A percentile compares a stretch with the other conserved stretches of the same genome.
Evolutionary conservation across 1,140 invertebrate species (phyloP).

Genomic region (Solenopsis invicta): DNA sequence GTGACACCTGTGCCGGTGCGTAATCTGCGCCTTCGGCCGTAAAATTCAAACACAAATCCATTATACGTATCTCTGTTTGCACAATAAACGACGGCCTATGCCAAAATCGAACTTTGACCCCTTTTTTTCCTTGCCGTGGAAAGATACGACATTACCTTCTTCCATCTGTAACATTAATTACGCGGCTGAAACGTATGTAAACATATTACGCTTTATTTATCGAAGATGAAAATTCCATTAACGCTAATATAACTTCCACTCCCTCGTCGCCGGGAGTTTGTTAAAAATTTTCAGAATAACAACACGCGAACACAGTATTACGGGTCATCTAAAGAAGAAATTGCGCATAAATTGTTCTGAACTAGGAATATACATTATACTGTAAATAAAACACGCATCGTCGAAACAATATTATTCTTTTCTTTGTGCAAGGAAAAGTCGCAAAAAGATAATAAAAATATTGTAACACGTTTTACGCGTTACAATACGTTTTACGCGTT

Average conservation of each 20-base stretch:
- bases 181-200: background rate
- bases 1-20: background rate
- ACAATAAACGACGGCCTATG: background rate
- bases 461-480: too few relatives aligned
- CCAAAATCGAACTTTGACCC: background rate
- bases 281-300: slow-evolving; percentile 9
- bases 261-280: background rate
- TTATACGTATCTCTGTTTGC: background rate
- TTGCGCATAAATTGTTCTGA: background rate
- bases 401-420: background rate
- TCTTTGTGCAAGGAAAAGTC: background rate
- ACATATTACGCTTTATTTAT: slow-evolving; percentile 21
- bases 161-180: background rate
- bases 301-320: slow-evolving; percentile 15
- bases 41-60: slow-evolving; percentile 4
- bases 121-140: background rate
- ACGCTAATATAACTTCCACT: slow-evolving; percentile 14
- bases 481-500: too few relatives aligned
- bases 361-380: background rate
- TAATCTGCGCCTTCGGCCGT: slow-evolving; percentile 23
- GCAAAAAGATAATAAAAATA: background rate
- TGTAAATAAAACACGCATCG: slow-evolving; percentile 31
- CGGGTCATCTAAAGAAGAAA: background rate
- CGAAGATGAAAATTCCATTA: slow-evolving; percentile 24
- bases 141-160: background rate